phyloP scores from a whole-genome alignment of 1,140 invertebrate genomes.

The Drosophila neocordata region DNA sequence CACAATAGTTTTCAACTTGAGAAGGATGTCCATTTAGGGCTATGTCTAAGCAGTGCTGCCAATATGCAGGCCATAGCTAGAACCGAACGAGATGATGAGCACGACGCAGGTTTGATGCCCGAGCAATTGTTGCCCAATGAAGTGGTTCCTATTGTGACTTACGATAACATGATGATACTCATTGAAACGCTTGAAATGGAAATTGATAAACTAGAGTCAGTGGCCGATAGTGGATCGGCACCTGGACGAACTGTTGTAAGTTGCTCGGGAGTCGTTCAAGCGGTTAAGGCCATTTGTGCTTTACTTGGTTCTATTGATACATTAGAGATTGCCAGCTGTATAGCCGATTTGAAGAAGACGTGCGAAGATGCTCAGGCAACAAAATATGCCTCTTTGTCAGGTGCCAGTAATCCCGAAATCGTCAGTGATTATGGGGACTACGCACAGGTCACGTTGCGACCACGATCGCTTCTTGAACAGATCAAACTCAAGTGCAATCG shows the following conservation, averaged over 20 bases:
- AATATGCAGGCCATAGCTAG: conserved; percentile 83
- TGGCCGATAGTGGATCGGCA: conserved; percentile 83
- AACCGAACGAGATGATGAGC: conserved; percentile 88
- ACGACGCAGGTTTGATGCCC: conserved; percentile 87
- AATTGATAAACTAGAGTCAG: conserved; percentile 89
- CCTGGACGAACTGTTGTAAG: conserved; percentile 84
- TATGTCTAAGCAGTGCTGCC: conserved; percentile 87
- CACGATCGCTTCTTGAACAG: conserved; percentile 84
- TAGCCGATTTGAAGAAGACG: conserved; percentile 88
- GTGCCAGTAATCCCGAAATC: conserved; percentile 80
- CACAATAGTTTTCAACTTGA: conserved; percentile 97
- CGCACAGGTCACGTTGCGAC: conserved; percentile 85
- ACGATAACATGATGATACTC: conserved; percentile 90
- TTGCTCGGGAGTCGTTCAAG: conserved; percentile 89
- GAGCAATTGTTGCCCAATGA: conserved; percentile 91
- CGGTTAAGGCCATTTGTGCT: conserved; percentile 95
- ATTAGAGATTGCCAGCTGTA: conserved; percentile 89
- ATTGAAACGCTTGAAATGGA: conserved; percentile 92
- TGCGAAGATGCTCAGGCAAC: conserved; percentile 83
- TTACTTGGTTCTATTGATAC: conserved; percentile 94
- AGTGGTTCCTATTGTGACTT: conserved; percentile 86
- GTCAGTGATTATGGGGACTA: conserved; percentile 85
- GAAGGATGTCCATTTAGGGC: conserved; percentile 92
- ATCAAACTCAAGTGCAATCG: conserved; percentile 87
- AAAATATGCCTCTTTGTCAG: conserved; percentile 52